These are phyloP conservation scores for Vanacampus margaritifer DNA, from an alignment of 2,113 vertebrate species.

Conservation along the genomic window DNA sequence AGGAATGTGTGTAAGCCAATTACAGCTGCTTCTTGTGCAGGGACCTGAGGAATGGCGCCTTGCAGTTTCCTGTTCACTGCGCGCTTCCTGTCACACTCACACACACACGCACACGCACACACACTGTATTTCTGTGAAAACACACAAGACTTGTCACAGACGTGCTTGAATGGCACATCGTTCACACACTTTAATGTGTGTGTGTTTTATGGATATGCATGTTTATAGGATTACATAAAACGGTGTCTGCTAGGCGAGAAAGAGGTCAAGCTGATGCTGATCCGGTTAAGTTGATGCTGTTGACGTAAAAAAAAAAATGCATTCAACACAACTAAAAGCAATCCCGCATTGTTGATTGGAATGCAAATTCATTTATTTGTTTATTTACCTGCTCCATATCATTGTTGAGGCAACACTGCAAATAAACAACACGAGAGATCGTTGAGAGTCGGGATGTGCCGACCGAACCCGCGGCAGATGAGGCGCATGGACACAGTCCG, in stretches of 20 bases:
- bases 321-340: too few species aligned
- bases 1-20: conserved; percentile 60
- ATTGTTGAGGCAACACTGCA: not conserved
- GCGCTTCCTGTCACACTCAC: conserved; percentile 29
- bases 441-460: not conserved
- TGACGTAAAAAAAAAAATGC: not conserved
- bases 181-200: conserved; percentile 29
- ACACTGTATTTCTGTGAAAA: conserved; percentile 12
- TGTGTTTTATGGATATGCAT: conserved; percentile 2
- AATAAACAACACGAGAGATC: not conserved
- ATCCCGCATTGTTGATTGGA: too few species aligned
- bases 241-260: conserved; percentile 20
- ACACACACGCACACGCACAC: conserved; percentile 15
- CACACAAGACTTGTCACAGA: conserved; percentile 2
- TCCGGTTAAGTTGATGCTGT: conserved; percentile 24
- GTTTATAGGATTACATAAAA: conserved; percentile 26
- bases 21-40: conserved; percentile 37
- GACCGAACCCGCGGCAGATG: too few species aligned
- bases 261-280: conserved; percentile 19
- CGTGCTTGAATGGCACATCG: not conserved
- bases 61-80: conserved; percentile 41
- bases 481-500: not conserved
- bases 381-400: too few species aligned
- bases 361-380: too few species aligned
- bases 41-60: conserved; percentile 42